phyloP scores from a whole-genome alignment of 2,113 vertebrate species.

The Puntigrus tetrazona region DNA sequence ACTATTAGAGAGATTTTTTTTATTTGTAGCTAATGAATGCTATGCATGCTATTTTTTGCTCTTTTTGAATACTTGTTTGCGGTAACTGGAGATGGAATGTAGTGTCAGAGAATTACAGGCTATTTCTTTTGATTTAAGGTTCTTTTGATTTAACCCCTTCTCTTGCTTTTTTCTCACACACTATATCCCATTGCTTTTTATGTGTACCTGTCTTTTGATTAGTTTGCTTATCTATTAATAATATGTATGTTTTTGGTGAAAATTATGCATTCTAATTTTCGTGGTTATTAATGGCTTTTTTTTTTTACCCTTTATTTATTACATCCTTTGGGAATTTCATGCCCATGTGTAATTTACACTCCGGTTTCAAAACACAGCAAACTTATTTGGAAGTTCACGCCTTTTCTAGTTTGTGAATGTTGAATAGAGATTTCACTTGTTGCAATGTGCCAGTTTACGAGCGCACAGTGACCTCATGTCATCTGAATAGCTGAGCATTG shows the following conservation, averaged over 20 bases:
- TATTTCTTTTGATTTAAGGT: conserved; percentile 66
- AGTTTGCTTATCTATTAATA: too few relatives aligned
- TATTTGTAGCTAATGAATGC: conserved; percentile 85
- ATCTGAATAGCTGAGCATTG: not conserved
- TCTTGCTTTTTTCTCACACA: not conserved
- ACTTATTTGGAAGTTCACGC: not conserved
- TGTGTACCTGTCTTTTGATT: too few relatives aligned
- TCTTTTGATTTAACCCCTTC: conserved; percentile 65
- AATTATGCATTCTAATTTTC: not conserved
- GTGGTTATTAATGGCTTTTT: not conserved
- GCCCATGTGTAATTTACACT: not conserved
- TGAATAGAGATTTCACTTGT: conserved; percentile 45
- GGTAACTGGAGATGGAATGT: conserved; percentile 65
- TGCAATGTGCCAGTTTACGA: not conserved
- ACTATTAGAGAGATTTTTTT: conserved; percentile 84
- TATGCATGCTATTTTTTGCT: conserved; percentile 75
- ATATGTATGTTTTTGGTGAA: not conserved
- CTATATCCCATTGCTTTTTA: not conserved
- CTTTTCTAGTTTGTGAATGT: not conserved
- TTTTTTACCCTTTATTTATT: not conserved
- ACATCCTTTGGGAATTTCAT: not conserved
- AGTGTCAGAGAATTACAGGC: conserved; percentile 68
- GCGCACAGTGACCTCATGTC: not conserved
- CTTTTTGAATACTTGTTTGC: conserved; percentile 73
- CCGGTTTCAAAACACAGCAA: not conserved